These are phyloP conservation scores for Coenonympha arcania DNA, from an alignment of 2,888 invertebrate species.

Conservation along the genomic window DNA sequence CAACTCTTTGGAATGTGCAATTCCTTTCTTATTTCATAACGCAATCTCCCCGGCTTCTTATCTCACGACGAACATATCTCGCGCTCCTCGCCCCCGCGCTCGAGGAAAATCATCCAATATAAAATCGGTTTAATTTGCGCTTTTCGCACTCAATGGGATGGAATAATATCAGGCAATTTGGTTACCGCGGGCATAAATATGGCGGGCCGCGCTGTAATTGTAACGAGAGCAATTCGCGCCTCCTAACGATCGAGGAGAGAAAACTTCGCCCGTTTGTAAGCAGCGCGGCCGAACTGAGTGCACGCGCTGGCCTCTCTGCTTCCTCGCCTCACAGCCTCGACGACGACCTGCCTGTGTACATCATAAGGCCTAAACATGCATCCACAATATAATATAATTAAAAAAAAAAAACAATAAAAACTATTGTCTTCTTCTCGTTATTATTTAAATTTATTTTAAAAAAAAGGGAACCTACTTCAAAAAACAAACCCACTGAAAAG, in stretches of 20 bases:
- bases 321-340: conserved; percentile 9
- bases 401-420: too few relatives aligned
- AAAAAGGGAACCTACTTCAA: too few relatives aligned
- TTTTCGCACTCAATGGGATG: conserved; percentile 75
- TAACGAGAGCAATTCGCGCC: conserved; percentile 73
- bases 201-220: conserved; percentile 71
- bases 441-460: too few relatives aligned
- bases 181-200: conserved; percentile 75
- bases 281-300: conserved; percentile 43
- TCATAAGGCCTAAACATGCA: too few relatives aligned
- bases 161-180: conserved; percentile 75
- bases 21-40: conserved; percentile 73
- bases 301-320: conserved; percentile 20
- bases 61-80: conserved; percentile 71
- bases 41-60: conserved; percentile 71
- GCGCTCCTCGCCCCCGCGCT: conserved; percentile 69
- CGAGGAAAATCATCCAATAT: conserved; percentile 73
- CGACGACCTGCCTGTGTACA: background rate
- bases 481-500: too few relatives aligned
- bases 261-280: conserved; percentile 67
- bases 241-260: conserved; percentile 69
- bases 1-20: conserved; percentile 67
- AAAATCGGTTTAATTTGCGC: conserved; percentile 76
- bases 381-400: too few relatives aligned
- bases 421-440: too few relatives aligned